Evolutionary conservation across 1,140 invertebrate species (phyloP).

Genomic region (Temnothorax longispinosus): DNA sequence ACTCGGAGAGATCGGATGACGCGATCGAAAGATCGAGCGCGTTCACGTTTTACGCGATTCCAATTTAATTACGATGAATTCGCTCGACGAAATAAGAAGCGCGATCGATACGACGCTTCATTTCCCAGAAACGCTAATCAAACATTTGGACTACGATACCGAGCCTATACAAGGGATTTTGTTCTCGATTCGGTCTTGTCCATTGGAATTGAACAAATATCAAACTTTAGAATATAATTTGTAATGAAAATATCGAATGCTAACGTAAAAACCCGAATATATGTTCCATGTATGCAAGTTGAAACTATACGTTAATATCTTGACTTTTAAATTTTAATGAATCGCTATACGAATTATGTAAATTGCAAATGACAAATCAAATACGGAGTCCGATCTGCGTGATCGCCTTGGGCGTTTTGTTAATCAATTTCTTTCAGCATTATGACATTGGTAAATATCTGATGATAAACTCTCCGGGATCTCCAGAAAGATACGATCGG

Average conservation of each 20-base stretch:
- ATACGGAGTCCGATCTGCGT: conserved; percentile 23
- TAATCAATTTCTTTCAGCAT: conserved; percentile 14
- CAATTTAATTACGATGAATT: background rate
- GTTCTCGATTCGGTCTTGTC: background rate
- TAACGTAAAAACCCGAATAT: background rate
- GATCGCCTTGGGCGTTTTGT: background rate
- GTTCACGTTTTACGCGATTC: background rate
- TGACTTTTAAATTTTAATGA: background rate
- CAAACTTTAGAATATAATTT: background rate
- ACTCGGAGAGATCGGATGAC: background rate
- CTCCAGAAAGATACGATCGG: conserved; percentile 19
- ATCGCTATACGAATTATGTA: background rate
- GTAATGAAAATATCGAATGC: background rate
- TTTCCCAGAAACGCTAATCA: background rate
- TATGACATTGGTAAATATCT: conserved; percentile 12
- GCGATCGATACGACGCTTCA: background rate
- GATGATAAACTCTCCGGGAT: background rate
- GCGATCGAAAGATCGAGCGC: background rate
- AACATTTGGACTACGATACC: background rate
- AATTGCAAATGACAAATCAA: background rate
- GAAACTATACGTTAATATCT: background rate
- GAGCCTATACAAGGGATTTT: background rate
- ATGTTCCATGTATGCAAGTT: background rate
- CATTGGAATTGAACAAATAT: background rate
- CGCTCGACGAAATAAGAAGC: conserved; percentile 5